Percentiles rank a stretch among this genome's conserved stretches.
These are phyloP conservation scores for Knipowitschia caucasica DNA, from an alignment of 2,797 vertebrate genomes.

Conservation along the genomic window DNA sequence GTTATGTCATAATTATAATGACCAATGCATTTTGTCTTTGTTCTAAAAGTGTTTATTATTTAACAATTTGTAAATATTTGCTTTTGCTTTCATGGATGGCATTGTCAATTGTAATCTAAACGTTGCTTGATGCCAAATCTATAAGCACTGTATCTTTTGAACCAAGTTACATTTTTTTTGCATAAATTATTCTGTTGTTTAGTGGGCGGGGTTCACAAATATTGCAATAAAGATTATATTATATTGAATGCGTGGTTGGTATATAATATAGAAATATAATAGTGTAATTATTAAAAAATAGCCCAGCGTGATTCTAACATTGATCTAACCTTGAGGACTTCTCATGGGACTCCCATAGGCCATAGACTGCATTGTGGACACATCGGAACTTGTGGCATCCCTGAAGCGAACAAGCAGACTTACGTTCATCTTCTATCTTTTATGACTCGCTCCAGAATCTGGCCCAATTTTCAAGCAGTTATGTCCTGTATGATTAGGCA, in stretches of 20 bases:
- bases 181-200: conserved; percentile 9
- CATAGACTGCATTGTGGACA: too few species aligned
- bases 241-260: not conserved
- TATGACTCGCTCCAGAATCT: too few species aligned
- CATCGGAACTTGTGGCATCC: too few species aligned
- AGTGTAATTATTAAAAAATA: too few species aligned
- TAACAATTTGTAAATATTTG: conserved; percentile 9
- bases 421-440: too few species aligned
- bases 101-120: not conserved
- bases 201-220: not conserved
- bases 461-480: too few species aligned
- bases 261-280: not conserved
- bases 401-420: too few species aligned
- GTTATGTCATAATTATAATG: not conserved
- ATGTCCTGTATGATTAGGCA: too few species aligned
- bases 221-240: not conserved
- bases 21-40: not conserved
- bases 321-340: too few species aligned
- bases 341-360: too few species aligned
- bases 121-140: not conserved
- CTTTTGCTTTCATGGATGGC: not conserved
- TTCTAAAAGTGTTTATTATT: conserved; percentile 1
- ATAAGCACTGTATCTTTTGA: conserved; percentile 1
- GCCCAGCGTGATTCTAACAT: too few species aligned
- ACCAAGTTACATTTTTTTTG: not conserved